phyloP scores from a whole-genome alignment of 2,797 vertebrate genomes.

The Platalea minor region DNA sequence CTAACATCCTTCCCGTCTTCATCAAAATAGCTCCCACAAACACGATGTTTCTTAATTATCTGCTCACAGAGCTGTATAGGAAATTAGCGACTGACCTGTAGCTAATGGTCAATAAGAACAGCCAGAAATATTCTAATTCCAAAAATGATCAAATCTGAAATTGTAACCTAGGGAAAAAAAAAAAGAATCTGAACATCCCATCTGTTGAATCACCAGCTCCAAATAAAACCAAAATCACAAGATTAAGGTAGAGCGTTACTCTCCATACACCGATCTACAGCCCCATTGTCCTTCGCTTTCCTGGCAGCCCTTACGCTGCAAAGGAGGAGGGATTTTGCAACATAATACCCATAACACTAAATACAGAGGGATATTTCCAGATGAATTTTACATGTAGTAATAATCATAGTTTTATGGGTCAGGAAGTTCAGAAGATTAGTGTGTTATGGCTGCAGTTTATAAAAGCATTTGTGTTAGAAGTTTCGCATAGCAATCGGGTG shows the following conservation, averaged over 20 bases:
- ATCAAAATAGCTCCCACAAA: not conserved
- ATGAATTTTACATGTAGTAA: constrained; percentile 61
- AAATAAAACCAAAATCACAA: not conserved
- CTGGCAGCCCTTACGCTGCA: not conserved
- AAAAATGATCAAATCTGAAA: not conserved
- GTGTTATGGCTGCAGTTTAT: constrained; percentile 67
- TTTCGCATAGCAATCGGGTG: constrained; percentile 73
- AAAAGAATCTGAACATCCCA: not conserved
- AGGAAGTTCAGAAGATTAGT: constrained; percentile 76
- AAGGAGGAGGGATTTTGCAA: constrained; percentile 29
- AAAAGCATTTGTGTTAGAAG: constrained; percentile 67
- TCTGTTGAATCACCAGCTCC: not conserved
- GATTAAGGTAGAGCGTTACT: not conserved
- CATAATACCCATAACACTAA: not conserved
- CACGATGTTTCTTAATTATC: not conserved
- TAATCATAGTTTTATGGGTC: constrained; percentile 70
- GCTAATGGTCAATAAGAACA: not conserved
- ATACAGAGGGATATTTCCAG: constrained; percentile 25
- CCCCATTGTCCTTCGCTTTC: not conserved
- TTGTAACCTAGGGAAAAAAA: not conserved
- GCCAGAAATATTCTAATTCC: not conserved
- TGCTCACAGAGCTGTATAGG: not conserved
- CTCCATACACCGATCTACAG: not conserved
- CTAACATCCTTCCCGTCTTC: not conserved
- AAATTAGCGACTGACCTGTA: not conserved